Evolutionary conservation across 2,113 vertebrate genomes (phyloP), one percentile per base, ranked within the genome.

Genomic region (Aspidoscelis tigris): DNA sequence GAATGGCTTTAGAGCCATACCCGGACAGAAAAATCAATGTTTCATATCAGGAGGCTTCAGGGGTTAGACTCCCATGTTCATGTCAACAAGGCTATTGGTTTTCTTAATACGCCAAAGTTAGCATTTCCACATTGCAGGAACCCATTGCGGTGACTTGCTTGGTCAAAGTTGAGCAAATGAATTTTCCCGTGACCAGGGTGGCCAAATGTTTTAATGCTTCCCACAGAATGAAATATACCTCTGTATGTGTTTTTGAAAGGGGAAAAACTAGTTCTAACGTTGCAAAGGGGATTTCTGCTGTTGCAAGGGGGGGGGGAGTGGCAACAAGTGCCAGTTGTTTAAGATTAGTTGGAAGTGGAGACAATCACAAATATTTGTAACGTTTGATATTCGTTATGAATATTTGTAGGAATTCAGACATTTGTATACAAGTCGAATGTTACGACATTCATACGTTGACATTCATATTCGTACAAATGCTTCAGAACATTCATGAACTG

Each of bases 1-100:
- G 98, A 98, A 99, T 99, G 97, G 97, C 96, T 98, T 97, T 96
- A 96, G 97, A 96, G 95, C 96, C 93, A 96, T 94, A 93, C 96
- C 96, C 94, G 94, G 99, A 99, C 99, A 99, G 98, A 97, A 99
- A 99, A 99, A 99, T 99, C 99, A 98, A 99, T 99, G 98, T 95
- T 96, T 99, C 98, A 99, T 99, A 99, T 98, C 97, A 98, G 97
- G 97, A 98, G 97, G 98, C 98, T 99, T 97, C 97, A 97, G 98
- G 98, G 98, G 98, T 98, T 98, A 98, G 98, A 96, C 96, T 98
- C 97, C 96, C 97, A 96, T 98, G 98, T 98, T 98, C 97, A 97
- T 98, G 98, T 99, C 98, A 99, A 99, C 98, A 99, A 98, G 98
- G 97, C 98, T 98, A 98, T 99, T 97, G 98, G 97, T 98, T 98